Evolutionary conservation across 2,888 invertebrate genomes (phyloP), one percentile per base, ranked within the genome.

Genomic region (Eupithecia dodoneata): DNA sequence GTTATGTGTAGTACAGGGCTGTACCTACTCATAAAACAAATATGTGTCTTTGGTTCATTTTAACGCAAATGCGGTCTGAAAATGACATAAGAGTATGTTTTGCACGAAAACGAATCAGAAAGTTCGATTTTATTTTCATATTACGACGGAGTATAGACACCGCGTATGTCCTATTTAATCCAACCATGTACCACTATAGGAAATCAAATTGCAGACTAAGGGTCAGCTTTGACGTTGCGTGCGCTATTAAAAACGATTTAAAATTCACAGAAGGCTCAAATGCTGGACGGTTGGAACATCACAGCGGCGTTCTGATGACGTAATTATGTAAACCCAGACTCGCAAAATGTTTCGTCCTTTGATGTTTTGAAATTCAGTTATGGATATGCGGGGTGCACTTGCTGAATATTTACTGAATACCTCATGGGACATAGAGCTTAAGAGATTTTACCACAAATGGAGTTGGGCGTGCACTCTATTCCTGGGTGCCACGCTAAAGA

Each of bases 241-340:
- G 87, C 84, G 86, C 90, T 91, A 93, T 94, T 94, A 94, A 94
- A 94, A 93, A 92, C 89, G 91, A 93, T 94, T 93, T 94, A 94
- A 93, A 94, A 94, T 94, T 94, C 94, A 94, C 93, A 93, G 93
- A 93, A 90, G 89, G 92, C 91, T 91, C 89, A 90, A 88, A 88
- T 87, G 89, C 84, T 86, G 87, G 88, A 87, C 87, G 87, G 85
- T 84, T 87, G 87, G 86, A 87, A 87, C 88, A 89, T 90, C 90
- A 89, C 89, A 88, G 90, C 90, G 86, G 90, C 90, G 86, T 89
- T 92, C 91, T 90, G 91, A 91, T 91, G 90, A 88, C 89, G 88
- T 91, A 92, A 93, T 93, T 91, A 91, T 89, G 87, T 89, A 88
- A 90, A 88, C 89, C 87, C 87, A 83, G 83, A 88, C 86, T 90